Evolutionary conservation across 2,113 vertebrate species (phyloP).

Genomic region (Panthera leo): DNA sequence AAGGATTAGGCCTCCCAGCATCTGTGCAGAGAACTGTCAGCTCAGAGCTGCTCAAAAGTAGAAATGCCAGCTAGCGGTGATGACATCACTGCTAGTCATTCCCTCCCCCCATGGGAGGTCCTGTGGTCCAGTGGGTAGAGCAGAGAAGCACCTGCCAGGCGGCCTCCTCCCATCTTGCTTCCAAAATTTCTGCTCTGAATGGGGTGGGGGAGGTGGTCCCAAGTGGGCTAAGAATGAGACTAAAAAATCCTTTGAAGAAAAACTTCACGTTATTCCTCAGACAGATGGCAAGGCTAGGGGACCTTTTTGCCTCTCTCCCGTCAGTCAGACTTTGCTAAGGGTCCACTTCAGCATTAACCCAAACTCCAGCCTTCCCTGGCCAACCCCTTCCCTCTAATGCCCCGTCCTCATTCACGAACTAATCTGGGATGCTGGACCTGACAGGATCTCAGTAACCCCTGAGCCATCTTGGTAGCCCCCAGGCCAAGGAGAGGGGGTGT

Average conservation of each 20-base stretch:
- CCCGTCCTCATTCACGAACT: not conserved
- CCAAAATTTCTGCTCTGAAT: not conserved
- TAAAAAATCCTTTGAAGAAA: not conserved
- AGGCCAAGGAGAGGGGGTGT: not conserved
- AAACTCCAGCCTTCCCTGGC: not conserved
- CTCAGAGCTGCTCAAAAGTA: constrained; percentile 70
- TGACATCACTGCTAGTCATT: constrained; percentile 39
- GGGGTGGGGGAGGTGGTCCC: not conserved
- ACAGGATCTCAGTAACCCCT: not conserved
- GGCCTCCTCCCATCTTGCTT: not conserved
- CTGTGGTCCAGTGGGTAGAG: constrained; percentile 6
- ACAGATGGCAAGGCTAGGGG: not conserved
- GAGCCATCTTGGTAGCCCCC: not conserved
- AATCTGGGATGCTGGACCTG: not conserved
- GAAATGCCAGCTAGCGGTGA: constrained; percentile 66
- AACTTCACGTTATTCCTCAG: constrained; percentile 31
- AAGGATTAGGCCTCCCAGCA: constrained; percentile 71
- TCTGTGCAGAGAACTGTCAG: constrained; percentile 70
- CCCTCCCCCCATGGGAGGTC: constrained; percentile 9
- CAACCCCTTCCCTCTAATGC: not conserved
- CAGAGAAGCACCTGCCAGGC: not conserved
- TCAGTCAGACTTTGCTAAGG: not conserved
- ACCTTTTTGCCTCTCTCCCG: not conserved
- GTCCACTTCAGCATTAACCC: not conserved
- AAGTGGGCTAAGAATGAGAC: constrained; percentile 3